These are phyloP conservation scores for Cyclina sinensis DNA, from an alignment of 1,140 invertebrate species.

Conservation along the genomic window DNA sequence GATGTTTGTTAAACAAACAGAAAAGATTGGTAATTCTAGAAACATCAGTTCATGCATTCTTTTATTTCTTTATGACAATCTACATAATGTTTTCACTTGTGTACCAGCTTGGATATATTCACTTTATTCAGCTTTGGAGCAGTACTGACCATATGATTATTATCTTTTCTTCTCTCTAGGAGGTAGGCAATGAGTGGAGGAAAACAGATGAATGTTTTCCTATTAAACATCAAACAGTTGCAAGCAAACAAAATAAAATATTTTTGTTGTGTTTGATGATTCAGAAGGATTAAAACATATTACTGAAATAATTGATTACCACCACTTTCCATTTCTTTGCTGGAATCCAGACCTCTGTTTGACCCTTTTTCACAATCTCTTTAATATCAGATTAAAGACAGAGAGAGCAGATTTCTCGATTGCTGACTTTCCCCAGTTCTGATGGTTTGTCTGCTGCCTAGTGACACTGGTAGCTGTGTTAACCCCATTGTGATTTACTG, in stretches of 20 bases:
- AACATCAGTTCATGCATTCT: no score
- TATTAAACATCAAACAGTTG: not conserved
- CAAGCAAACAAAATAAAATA: not conserved
- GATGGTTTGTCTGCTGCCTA: not conserved
- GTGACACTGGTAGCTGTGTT: not conserved
- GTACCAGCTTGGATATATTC: no score
- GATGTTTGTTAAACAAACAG: no score
- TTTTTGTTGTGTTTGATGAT: constrained; percentile 9
- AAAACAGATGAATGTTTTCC: no score
- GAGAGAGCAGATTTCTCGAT: not conserved
- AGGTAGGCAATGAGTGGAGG: no score
- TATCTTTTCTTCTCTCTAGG: no score
- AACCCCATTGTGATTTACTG: not conserved
- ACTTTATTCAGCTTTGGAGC: no score
- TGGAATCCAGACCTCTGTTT: constrained; percentile 1
- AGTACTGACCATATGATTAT: no score
- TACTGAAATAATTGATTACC: constrained; percentile 8
- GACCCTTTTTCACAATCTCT: not conserved
- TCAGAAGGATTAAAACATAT: not conserved
- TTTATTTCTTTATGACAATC: no score
- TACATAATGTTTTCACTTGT: no score
- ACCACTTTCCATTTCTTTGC: constrained; percentile 14
- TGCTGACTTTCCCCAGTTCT: constrained; percentile 1
- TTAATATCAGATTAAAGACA: not conserved
- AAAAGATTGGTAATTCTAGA: no score